phyloP scores from a whole-genome alignment of 2,888 invertebrate species.

The Taphrorychus bicolor region DNA sequence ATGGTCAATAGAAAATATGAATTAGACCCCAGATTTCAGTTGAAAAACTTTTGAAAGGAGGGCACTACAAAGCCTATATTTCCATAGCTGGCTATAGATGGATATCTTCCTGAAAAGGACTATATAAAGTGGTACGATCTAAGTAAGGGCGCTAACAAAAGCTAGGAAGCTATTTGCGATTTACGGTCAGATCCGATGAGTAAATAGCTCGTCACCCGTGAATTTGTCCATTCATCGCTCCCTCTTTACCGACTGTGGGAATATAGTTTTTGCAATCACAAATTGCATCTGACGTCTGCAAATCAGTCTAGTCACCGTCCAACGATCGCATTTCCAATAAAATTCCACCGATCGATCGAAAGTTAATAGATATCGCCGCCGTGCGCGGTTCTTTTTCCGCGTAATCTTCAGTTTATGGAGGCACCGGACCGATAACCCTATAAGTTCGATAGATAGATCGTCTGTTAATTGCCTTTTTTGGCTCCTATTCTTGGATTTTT shows the following conservation, averaged over 20 bases:
- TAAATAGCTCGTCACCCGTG: conserved; percentile 19
- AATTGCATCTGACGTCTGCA: conserved; percentile 38
- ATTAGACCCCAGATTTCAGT: no score
- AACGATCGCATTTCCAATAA: conserved; percentile 36
- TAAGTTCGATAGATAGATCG: not conserved
- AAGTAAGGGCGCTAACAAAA: conserved; percentile 3
- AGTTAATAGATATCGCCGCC: conserved; percentile 33
- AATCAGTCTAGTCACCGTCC: conserved; percentile 39
- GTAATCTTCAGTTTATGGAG: conserved; percentile 15
- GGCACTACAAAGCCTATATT: no score
- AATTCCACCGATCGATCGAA: conserved; percentile 32
- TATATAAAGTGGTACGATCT: not conserved
- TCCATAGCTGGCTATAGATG: no score
- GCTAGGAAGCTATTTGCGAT: conserved; percentile 13
- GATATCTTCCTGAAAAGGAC: not conserved
- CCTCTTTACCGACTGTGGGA: conserved; percentile 35
- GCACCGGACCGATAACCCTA: conserved; percentile 18
- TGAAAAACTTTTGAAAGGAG: no score
- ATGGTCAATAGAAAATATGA: no score
- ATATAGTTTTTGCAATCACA: conserved; percentile 39
- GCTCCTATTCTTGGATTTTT: not conserved
- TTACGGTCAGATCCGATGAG: conserved; percentile 1
- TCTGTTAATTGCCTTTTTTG: conserved; percentile 15
- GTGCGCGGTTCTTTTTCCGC: conserved; percentile 11
- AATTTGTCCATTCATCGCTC: conserved; percentile 35